A percentile compares a stretch with the other conserved stretches of the same genome.
Evolutionary conservation across 2,797 vertebrate genomes (phyloP).

Genomic region (Leontopithecus rosalia): DNA sequence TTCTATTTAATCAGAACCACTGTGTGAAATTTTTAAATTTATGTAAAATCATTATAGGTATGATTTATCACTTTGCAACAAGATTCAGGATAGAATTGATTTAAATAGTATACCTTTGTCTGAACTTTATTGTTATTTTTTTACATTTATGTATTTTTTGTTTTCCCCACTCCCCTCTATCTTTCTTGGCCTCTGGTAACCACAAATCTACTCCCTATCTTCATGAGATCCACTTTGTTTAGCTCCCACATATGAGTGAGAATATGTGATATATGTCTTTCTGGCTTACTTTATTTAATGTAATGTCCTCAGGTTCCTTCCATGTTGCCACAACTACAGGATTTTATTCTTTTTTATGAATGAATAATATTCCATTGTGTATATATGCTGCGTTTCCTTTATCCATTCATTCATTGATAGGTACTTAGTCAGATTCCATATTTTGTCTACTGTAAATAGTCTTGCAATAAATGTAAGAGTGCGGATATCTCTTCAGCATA

Average conservation of each 20-base stretch:
- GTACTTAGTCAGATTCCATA: not conserved
- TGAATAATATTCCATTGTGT: not conserved
- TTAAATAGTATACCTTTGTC: not conserved
- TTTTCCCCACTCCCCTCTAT: not conserved
- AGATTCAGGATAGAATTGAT: not conserved
- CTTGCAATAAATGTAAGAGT: not conserved
- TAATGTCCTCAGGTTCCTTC: not conserved
- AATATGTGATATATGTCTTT: not conserved
- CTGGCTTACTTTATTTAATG: not conserved
- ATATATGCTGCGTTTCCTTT: not conserved
- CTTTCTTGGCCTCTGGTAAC: not conserved
- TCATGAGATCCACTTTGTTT: not conserved
- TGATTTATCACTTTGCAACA: not conserved
- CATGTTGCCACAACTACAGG: not conserved
- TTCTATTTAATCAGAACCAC: conserved; percentile 1
- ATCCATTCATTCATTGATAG: not conserved
- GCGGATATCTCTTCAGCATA: not conserved
- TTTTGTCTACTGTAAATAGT: not conserved
- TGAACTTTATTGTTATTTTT: not conserved
- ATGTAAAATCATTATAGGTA: not conserved
- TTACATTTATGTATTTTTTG: not conserved
- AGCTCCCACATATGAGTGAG: not conserved
- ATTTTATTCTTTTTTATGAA: not conserved
- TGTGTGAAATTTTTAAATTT: not conserved
- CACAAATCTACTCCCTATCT: not conserved